phyloP scores from a whole-genome alignment of 2,888 invertebrate species.

The Pilophorus perplexus region DNA sequence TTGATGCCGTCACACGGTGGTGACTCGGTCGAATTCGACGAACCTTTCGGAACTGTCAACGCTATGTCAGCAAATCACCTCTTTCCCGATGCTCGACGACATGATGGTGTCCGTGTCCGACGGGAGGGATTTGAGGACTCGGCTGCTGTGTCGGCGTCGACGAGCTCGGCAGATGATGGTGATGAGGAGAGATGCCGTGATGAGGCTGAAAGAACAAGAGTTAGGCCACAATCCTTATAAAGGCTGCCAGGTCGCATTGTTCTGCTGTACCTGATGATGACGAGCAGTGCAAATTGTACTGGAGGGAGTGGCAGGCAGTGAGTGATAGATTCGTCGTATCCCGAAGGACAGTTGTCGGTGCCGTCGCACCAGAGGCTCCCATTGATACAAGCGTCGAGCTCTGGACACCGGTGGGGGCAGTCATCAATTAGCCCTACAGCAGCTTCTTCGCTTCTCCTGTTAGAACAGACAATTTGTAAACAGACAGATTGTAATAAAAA shows the following conservation, averaged over 20 bases:
- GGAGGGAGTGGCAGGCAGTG: slow-evolving; percentile 77
- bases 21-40: slow-evolving; percentile 85
- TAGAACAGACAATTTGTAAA: slow-evolving; percentile 2
- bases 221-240: too few species aligned
- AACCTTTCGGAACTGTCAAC: slow-evolving; percentile 87
- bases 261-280: too few species aligned
- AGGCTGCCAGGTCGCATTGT: too few species aligned
- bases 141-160: slow-evolving; percentile 60
- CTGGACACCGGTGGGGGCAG: slow-evolving; percentile 72
- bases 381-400: slow-evolving; percentile 77
- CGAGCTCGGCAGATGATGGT: slow-evolving; percentile 44
- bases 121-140: slow-evolving; percentile 57
- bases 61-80: slow-evolving; percentile 93
- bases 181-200: slow-evolving; percentile 44
- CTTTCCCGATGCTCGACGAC: slow-evolving; percentile 60
- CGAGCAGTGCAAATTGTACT: slow-evolving; percentile 53
- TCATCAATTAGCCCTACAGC: slow-evolving; percentile 57
- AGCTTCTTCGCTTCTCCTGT: slow-evolving; percentile 44
- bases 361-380: slow-evolving; percentile 80
- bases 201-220: too few species aligned
- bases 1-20: slow-evolving; percentile 73
- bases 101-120: slow-evolving; percentile 59
- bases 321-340: slow-evolving; percentile 70
- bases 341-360: slow-evolving; percentile 72
- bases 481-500: too few species aligned